Conservation (phyloP, 2,797 vertebrate genomes). For the Protosalanx chinensis region DNA sequence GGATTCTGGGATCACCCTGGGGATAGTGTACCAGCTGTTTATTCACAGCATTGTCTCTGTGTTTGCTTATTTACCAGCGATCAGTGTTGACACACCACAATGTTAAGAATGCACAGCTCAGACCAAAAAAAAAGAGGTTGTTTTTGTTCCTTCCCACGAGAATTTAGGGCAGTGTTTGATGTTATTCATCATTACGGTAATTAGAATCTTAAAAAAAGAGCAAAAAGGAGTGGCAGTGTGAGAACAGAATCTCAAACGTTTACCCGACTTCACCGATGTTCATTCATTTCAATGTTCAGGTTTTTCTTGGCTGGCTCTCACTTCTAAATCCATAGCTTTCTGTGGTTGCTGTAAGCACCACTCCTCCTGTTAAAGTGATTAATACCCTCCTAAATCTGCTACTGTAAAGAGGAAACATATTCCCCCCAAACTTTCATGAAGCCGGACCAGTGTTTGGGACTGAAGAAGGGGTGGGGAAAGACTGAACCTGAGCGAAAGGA, state of each 20-base stretch:
- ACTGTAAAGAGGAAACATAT: constrained; percentile 29
- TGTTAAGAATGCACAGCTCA: constrained; percentile 2
- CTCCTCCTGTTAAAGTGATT: constrained; percentile 53
- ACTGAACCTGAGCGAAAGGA: background rate
- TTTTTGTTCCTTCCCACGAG: too few relatives aligned
- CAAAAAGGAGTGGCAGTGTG: background rate
- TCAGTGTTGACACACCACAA: background rate
- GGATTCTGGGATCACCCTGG: constrained; percentile 3
- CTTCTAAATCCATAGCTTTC: constrained; percentile 28
- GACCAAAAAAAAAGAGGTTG: background rate
- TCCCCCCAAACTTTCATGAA: constrained; percentile 2
- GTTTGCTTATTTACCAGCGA: background rate
- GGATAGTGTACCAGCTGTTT: background rate
- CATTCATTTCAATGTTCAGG: background rate
- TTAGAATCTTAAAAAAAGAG: background rate
- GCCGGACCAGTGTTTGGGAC: background rate
- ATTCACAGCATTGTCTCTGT: constrained; percentile 2
- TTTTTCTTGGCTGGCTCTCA: constrained; percentile 48
- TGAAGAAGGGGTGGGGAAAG: constrained; percentile 1
- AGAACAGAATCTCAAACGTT: background rate
- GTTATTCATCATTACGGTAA: background rate
- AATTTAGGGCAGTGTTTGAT: background rate
- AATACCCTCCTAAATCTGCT: constrained; percentile 23
- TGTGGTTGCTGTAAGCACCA: constrained; percentile 30
- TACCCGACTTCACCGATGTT: background rate